Conservation (phyloP, 2,113 vertebrate genomes). For the Oryzias curvinotus region DNA sequence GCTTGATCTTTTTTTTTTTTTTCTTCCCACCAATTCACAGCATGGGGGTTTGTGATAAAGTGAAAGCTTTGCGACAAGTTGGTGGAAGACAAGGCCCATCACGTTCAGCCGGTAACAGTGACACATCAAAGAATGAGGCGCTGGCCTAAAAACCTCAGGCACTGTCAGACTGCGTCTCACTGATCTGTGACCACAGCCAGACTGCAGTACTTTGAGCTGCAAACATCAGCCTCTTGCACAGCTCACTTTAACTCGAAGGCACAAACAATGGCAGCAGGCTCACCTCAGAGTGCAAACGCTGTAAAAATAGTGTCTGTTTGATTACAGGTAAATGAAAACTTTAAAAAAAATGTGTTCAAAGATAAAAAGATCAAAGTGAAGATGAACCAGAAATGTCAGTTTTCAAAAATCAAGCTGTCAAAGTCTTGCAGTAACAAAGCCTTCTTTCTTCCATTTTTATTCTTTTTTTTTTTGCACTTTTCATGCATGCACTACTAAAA, state of each 20-base stretch:
- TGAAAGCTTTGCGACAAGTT: constrained; percentile 32
- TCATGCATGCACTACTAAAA: background rate
- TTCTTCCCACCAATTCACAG: constrained; percentile 3
- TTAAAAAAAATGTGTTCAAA: background rate
- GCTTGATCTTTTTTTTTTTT: constrained; percentile 41
- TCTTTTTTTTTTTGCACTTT: background rate
- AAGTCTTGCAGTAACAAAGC: constrained; percentile 11
- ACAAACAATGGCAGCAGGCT: constrained; percentile 13
- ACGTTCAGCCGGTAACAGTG: constrained; percentile 49
- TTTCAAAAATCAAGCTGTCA: constrained; percentile 10
- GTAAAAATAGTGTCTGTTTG: constrained; percentile 33
- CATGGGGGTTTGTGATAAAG: constrained; percentile 36
- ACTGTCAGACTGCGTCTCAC: constrained; percentile 35
- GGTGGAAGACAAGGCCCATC: constrained; percentile 57
- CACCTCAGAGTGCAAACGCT: constrained; percentile 14
- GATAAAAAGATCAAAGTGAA: background rate
- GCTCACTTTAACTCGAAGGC: constrained; percentile 18
- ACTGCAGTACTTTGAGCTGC: constrained; percentile 23
- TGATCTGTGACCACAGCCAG: constrained; percentile 32
- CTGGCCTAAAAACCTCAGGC: constrained; percentile 12
- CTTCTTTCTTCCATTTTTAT: background rate
- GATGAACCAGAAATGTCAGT: constrained; percentile 12
- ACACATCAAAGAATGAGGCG: constrained; percentile 61
- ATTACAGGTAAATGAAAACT: constrained; percentile 11
- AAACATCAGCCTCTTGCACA: constrained; percentile 1